Evolutionary conservation across 2,113 vertebrate species (phyloP).

Genomic region (Bujurquina vittata): DNA sequence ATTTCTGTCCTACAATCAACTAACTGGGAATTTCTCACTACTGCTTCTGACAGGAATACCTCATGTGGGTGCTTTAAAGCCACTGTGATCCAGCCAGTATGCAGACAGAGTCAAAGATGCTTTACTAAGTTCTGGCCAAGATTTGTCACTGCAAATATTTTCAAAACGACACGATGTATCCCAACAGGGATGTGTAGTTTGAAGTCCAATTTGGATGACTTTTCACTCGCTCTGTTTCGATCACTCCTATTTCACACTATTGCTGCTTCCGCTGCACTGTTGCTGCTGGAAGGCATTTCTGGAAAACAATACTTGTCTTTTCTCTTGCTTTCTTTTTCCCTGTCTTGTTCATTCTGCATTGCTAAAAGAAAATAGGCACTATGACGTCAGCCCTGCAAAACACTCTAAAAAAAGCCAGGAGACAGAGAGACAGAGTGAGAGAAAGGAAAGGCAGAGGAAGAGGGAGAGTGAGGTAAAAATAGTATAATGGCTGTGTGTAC

Average conservation of each 20-base stretch:
- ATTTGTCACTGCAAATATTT: not conserved
- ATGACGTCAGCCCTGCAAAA: constrained; percentile 71
- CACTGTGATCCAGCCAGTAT: not conserved
- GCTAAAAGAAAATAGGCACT: constrained; percentile 58
- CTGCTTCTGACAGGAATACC: constrained; percentile 7
- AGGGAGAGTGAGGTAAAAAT: constrained; percentile 65
- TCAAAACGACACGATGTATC: not conserved
- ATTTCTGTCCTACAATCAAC: not conserved
- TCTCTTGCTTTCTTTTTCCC: not conserved
- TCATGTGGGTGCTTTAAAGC: not conserved
- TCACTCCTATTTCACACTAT: not conserved
- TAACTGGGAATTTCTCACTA: constrained; percentile 17
- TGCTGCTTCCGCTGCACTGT: constrained; percentile 16
- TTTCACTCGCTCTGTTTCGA: not conserved
- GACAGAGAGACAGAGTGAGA: constrained; percentile 25
- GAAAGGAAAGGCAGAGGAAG: constrained; percentile 39
- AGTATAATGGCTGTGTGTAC: constrained; percentile 70
- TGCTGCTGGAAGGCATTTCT: constrained; percentile 41
- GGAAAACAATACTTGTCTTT: constrained; percentile 46
- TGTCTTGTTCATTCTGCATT: constrained; percentile 35
- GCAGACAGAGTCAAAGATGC: not conserved
- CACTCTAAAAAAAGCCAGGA: constrained; percentile 42
- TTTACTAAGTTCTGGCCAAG: not conserved
- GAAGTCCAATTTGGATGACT: not conserved
- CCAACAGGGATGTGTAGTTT: not conserved